Evolutionary conservation across 2,888 invertebrate species (phyloP), one percentile per base, ranked within the genome.

Genomic region (Thysanoteuthis rhombus): DNA sequence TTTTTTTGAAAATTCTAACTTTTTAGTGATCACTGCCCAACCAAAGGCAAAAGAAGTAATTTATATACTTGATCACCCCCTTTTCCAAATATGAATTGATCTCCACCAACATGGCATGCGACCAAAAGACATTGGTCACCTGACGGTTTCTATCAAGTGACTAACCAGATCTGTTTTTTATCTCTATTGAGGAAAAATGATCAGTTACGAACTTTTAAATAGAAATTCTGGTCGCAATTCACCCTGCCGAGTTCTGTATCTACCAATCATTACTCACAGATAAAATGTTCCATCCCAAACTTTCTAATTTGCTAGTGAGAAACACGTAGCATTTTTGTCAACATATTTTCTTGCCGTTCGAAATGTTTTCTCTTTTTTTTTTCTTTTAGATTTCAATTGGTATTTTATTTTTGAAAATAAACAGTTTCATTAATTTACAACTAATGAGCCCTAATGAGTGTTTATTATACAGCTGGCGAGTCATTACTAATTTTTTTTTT

Each of bases 361-460:
- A 75, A 75, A 36, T 75, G 75, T 36, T 75, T 75, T 75, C 16
- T 19, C 0, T n/a, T n/a, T 75, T 75, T 12, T 75, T 75, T 12
- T 75, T 75, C 12, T 75, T 75, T 75, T 75, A 75, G n/a, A 75
- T 16, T 75, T 75, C 1, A 75, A n/a, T 75, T 52, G 75, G 16
- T 75, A 75, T 75, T 75, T 75, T 75, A 75, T 75, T 75, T 58
- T n/a, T 75, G 75, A n/a, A 52, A 75, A 75, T 75, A 75, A 75
- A 75, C 75, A 75, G 75, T 75, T 75, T 75, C n/a, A 75, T 75
- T 75, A 75, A 75, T 75, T 75, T 75, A 36, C n/a, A 36, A 75
- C 75, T 75, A 75, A 75, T 75, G 75, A 75, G 75, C 75, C n/a
- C n/a, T 75, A 75, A 75, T 75, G 75, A 75, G 12, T n/a, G n/a